Base-by-base conservation (phyloP, 2,888 invertebrate genomes). In the Coenonympha arcania region DNA sequence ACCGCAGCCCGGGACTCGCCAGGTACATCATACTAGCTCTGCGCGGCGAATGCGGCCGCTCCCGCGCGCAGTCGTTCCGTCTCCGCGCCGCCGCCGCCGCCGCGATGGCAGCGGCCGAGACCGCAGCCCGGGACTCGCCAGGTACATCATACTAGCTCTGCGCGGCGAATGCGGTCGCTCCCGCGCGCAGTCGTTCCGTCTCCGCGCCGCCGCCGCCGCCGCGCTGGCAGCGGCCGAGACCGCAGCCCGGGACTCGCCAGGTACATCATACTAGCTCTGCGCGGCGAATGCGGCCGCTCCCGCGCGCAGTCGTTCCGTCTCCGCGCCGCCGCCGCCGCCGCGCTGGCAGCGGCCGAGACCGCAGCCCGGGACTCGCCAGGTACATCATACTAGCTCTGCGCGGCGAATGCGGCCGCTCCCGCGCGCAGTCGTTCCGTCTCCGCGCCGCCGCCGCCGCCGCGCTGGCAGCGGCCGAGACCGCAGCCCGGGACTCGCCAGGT, bases 171-270 rank as follows among this genome's bases (percentile, higher is more conserved):
- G 77, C 58, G 48, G 59, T 0, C 70, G 75, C 1, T 73, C 73
- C 51, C 75, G 84, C 11, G 76, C 80, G 0, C 73, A 75, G 24
- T 77, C 82, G 15, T 66, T 70, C 4, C 71, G 81, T 1, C 71
- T 81, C 51, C 71, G 86, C 1, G 54, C 75, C 8, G 63, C 75
- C 37, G 84, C 82, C 51, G 84, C 83, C 30, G 65, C 70, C 50
- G 82, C 85, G 34, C 73, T 84, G 15, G 77, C 78, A 31, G 79
- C 82, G 44, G 80, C 83, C 0, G 85, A 85, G 49, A 59, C 67
- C 36, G 77, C 76, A 9, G 69, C 71, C 5, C 48, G 77, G 1
- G 77, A 78, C 53, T 65, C 72, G 1, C 72, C 76, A 3, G 80
- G 82, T 79, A 57, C n/a, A n/a, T n/a, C n/a, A n/a, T n/a, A n/a